phyloP scores from a whole-genome alignment of 1,140 invertebrate species.

The Bombus consobrinus region DNA sequence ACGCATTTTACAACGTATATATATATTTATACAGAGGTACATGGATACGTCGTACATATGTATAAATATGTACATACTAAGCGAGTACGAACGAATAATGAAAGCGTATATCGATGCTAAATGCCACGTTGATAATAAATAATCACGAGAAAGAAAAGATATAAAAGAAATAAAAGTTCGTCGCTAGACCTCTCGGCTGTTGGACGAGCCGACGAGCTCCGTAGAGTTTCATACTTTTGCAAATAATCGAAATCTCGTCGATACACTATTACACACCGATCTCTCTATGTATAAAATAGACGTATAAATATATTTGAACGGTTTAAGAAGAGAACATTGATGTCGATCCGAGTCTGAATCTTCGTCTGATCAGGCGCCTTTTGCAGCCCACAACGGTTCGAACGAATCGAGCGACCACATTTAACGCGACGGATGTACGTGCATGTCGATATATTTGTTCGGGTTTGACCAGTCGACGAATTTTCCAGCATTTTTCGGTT shows the following conservation, averaged over 20 bases:
- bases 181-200: conserved; percentile 73
- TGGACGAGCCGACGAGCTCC: conserved; percentile 65
- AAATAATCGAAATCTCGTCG: conserved; percentile 78
- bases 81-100: conserved; percentile 67
- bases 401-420: conserved; percentile 7
- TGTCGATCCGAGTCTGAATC: conserved; percentile 48
- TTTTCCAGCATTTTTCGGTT: conserved; percentile 34
- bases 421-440: conserved; percentile 16
- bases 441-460: conserved; percentile 11
- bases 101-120: conserved; percentile 63
- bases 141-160: conserved; percentile 35
- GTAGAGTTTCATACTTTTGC: conserved; percentile 83
- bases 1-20: conserved; percentile 57
- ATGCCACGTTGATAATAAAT: conserved; percentile 74
- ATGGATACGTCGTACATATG: conserved; percentile 51
- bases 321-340: conserved; percentile 14
- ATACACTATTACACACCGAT: conserved; percentile 71
- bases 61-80: conserved; percentile 57
- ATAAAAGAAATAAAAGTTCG: conserved; percentile 60
- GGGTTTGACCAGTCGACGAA: neutral
- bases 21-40: conserved; percentile 38
- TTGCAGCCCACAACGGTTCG: conserved; percentile 4
- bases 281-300: conserved; percentile 61
- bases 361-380: conserved; percentile 35
- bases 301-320: conserved; percentile 57